Evolutionary conservation across 2,888 invertebrate species (phyloP), one percentile per base, ranked within the genome.

Genomic region (Yponomeuta cagnagella): DNA sequence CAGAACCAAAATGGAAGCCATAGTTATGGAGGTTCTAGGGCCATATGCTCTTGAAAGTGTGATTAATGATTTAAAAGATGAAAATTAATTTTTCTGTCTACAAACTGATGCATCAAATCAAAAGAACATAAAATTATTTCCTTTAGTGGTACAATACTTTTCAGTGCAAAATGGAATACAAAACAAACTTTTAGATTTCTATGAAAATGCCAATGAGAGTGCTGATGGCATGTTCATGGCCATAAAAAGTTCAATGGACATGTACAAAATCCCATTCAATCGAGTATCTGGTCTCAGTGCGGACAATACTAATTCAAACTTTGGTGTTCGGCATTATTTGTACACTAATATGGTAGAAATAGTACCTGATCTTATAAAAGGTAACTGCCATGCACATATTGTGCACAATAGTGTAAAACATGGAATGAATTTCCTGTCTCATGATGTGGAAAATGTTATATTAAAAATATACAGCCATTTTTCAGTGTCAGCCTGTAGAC

Each of bases 1-100:
- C 48, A 74, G 76, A 63, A 77, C 77, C 30, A 78, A 78, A 77
- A 77, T 76, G 77, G 77, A 77, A 71, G 76, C 77, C 33, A n/a
- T 77, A 58, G 77, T 78, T 48, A 75, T 68, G n/a, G 76, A 76
- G 48, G 78, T 78, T 30, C 70, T 77, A n/a, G 76, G 75, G 8
- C 76, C 76, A 69, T 70, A 75, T 70, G 48, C 76, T 52, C 65
- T 77, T 33, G 68, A 76, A 72, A 48, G 48, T 72, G 72, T 75
- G 37, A 30, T 75, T 43, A 73, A 77, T 75, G 75, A 76, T 63
- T 74, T 74, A 74, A 78, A 76, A 75, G 64, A 73, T 72, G 74
- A 74, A 72, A 2, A 74, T 15, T 77, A 58, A 37, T 37, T 37
- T 76, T 76, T 72, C 69, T 77, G 77, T 73, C 58, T 79, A n/a